Conservation (phyloP, 64 coral and sea anemone genomes). For the Pocillopora damicornis region DNA sequence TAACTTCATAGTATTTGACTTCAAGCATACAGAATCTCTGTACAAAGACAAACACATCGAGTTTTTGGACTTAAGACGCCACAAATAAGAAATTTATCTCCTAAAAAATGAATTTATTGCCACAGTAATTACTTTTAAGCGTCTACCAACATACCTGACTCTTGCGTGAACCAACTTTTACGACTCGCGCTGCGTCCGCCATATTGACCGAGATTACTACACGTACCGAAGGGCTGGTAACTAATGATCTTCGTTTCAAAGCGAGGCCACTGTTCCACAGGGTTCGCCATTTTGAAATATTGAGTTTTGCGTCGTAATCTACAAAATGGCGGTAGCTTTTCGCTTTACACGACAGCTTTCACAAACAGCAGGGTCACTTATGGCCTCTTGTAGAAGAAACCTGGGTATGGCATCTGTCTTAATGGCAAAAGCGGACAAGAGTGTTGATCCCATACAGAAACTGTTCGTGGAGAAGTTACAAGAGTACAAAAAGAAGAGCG, state of each 20-base stretch:
- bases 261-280: conserved; percentile 30
- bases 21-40: too few relatives aligned
- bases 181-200: neutral
- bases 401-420: conserved; percentile 60
- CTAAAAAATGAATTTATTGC: neutral
- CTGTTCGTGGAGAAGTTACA: conserved; percentile 86
- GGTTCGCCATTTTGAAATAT: conserved; percentile 75
- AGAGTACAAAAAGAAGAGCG: conserved; percentile 87
- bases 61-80: neutral
- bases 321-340: conserved; percentile 63
- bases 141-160: conserved; percentile 66
- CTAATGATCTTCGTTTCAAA: conserved; percentile 5
- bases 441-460: conserved; percentile 76
- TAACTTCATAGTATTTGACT: too few relatives aligned
- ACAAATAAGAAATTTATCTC: neutral
- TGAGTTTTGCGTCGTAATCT: neutral
- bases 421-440: conserved; percentile 70
- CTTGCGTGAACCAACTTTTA: conserved; percentile 88
- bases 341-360: conserved; percentile 40
- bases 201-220: neutral
- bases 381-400: conserved; percentile 43
- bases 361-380: conserved; percentile 5
- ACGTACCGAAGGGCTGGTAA: conserved; percentile 2
- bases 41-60: too few relatives aligned
- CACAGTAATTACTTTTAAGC: neutral